Evolutionary conservation across 2,797 vertebrate species (phyloP).

Genomic region (Ceyx erithaca): DNA sequence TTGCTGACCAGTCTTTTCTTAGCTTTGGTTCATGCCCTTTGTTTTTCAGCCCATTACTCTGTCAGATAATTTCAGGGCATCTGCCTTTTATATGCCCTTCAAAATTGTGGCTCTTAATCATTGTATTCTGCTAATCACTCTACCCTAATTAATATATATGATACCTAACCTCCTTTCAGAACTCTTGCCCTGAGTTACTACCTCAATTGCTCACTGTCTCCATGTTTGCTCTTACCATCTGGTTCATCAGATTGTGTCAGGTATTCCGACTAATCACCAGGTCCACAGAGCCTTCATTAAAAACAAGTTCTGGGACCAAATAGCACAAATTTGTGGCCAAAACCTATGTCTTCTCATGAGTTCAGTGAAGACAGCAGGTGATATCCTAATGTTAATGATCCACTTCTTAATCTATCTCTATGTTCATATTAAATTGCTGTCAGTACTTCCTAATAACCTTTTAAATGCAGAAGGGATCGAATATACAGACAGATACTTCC

Average conservation of each 20-base stretch:
- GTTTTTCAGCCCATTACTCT: constrained; percentile 55
- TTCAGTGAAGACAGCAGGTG: not conserved
- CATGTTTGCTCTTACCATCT: constrained; percentile 1
- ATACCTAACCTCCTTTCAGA: not conserved
- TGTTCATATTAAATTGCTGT: not conserved
- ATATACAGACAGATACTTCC: not conserved
- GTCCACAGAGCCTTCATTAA: not conserved
- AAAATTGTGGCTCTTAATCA: constrained; percentile 34
- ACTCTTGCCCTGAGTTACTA: not conserved
- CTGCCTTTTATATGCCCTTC: constrained; percentile 39
- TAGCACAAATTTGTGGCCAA: not conserved
- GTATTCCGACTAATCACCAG: not conserved
- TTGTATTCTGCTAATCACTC: not conserved
- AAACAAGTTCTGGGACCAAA: not conserved
- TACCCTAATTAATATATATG: constrained; percentile 15
- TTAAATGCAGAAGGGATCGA: not conserved
- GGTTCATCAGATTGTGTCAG: constrained; percentile 10
- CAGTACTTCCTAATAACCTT: not conserved
- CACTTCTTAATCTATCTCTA: not conserved
- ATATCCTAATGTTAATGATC: not conserved
- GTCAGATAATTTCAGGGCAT: constrained; percentile 8
- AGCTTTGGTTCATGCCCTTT: constrained; percentile 40
- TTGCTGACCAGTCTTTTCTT: constrained; percentile 40
- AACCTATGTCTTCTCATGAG: not conserved
- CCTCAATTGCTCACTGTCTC: not conserved